Evolutionary conservation across 2,888 invertebrate genomes (phyloP).

Genomic region (Temnothorax unifasciatus): DNA sequence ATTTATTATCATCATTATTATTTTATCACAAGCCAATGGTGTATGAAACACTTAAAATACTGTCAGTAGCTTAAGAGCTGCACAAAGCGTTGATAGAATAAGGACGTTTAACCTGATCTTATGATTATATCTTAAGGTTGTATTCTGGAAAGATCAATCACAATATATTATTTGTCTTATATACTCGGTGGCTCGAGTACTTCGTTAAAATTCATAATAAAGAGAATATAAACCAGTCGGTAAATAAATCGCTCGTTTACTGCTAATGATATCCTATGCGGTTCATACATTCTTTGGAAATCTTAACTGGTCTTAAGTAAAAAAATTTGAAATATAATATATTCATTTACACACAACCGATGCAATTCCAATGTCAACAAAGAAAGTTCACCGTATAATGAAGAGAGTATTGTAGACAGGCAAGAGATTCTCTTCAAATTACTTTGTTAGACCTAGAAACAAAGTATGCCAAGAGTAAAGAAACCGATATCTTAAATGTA

Average conservation of each 20-base stretch:
- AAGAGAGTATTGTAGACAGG: slow-evolving; percentile 70
- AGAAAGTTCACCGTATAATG: slow-evolving; percentile 69
- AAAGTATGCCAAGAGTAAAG: slow-evolving; percentile 71
- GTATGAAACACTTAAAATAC: slow-evolving; percentile 80
- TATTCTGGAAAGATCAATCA: slow-evolving; percentile 69
- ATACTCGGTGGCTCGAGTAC: slow-evolving; percentile 26
- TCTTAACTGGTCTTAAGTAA: slow-evolving; percentile 14
- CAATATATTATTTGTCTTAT: slow-evolving; percentile 65
- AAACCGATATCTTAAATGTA: slow-evolving; percentile 22
- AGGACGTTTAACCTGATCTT: slow-evolving; percentile 75
- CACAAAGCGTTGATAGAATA: slow-evolving; percentile 74
- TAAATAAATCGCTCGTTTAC: slow-evolving; percentile 8
- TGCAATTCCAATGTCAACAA: slow-evolving; percentile 56
- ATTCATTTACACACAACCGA: slow-evolving; percentile 29
- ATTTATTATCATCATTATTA: slow-evolving; percentile 71
- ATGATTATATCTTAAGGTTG: slow-evolving; percentile 63
- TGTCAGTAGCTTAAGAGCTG: slow-evolving; percentile 74
- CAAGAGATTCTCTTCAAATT: slow-evolving; percentile 80
- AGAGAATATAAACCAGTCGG: slow-evolving; percentile 18
- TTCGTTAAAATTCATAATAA: slow-evolving; percentile 17
- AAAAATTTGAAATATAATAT: slow-evolving; percentile 16
- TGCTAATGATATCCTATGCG: slow-evolving; percentile 3
- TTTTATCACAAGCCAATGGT: slow-evolving; percentile 81
- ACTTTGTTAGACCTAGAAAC: slow-evolving; percentile 83
- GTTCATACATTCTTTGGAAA: slow-evolving; percentile 23